Evolutionary conservation across 2,113 vertebrate species (phyloP).

Genomic region (Anseranas semipalmata): DNA sequence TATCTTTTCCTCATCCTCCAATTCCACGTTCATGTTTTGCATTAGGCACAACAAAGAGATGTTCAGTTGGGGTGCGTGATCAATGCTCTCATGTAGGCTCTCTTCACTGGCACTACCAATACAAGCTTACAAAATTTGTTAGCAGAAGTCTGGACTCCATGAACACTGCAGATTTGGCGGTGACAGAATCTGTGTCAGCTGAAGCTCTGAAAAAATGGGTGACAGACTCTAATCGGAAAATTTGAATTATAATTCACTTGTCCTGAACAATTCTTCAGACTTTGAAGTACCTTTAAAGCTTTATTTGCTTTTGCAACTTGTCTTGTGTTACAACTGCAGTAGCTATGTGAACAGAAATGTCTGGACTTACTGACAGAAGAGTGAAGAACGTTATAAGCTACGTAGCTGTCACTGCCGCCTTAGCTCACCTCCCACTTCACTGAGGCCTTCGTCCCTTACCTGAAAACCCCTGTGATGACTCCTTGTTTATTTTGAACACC

Average conservation of each 20-base stretch:
- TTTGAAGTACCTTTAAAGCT: background rate
- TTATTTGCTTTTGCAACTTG: background rate
- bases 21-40: background rate
- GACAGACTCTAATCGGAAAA: background rate
- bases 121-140: background rate
- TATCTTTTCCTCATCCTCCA: background rate
- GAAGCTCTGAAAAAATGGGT: background rate
- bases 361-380: background rate
- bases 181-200: background rate
- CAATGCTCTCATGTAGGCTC: background rate
- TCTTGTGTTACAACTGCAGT: background rate
- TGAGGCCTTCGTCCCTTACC: background rate
- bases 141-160: background rate
- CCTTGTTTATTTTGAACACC: background rate
- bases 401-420: background rate
- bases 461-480: background rate
- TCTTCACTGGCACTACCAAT: background rate
- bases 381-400: background rate
- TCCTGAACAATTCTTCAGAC: background rate
- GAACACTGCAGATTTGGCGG: background rate
- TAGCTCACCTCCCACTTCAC: background rate
- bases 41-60: background rate
- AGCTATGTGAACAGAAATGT: background rate
- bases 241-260: background rate
- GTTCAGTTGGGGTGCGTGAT: background rate